Conservation (phyloP, 2,797 vertebrate genomes). For the Malurus leucopterus region DNA sequence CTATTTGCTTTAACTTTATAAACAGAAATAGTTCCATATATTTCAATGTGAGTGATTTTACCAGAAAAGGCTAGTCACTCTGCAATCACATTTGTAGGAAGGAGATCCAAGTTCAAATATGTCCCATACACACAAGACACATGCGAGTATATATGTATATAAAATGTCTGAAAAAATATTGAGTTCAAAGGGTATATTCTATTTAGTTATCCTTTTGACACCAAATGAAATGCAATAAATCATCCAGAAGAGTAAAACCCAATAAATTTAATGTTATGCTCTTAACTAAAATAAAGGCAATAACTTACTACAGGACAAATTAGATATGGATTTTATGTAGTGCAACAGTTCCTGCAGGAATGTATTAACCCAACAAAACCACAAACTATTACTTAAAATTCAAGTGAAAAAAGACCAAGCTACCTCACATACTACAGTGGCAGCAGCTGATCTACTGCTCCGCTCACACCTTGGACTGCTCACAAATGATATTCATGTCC, state of each 20-base stretch:
- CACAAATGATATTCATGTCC: background rate
- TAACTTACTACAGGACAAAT: background rate
- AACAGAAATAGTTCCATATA: background rate
- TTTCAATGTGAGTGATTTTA: background rate
- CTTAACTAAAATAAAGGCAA: background rate
- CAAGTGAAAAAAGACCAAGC: background rate
- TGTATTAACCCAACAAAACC: background rate
- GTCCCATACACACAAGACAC: background rate
- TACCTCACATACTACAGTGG: background rate
- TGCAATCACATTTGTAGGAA: background rate
- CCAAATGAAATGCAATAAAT: background rate
- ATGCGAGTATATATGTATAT: rapidly evolving
- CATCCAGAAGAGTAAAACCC: background rate
- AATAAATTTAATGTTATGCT: background rate
- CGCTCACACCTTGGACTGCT: background rate
- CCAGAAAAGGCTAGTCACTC: background rate
- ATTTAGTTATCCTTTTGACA: background rate
- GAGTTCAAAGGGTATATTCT: background rate
- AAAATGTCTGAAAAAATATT: background rate
- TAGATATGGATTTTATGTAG: background rate
- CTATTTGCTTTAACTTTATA: background rate
- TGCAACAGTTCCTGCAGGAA: background rate
- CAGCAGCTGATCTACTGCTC: background rate
- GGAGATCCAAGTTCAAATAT: background rate
- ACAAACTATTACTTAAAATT: background rate